Evolutionary conservation across 2,888 invertebrate genomes (phyloP).

Genomic region (Nemotelus pantherinus): DNA sequence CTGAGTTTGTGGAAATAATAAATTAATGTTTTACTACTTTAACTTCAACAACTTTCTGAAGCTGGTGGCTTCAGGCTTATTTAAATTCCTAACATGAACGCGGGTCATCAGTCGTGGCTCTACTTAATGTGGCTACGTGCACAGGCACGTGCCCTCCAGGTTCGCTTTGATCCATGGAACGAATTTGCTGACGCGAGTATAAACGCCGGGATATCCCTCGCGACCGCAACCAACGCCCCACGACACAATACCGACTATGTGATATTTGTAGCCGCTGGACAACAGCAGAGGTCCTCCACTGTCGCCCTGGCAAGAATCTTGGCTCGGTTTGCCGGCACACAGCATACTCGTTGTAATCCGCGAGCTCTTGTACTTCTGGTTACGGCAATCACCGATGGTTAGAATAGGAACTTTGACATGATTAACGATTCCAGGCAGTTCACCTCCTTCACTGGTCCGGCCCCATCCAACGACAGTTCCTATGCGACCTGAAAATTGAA

Average conservation of each 20-base stretch:
- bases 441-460: constrained; percentile 82
- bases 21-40: constrained; percentile 17
- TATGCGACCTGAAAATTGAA: constrained; percentile 58
- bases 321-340: constrained; percentile 82
- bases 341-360: constrained; percentile 87
- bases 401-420: constrained; percentile 87
- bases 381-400: constrained; percentile 79
- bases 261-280: constrained; percentile 78
- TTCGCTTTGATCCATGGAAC: constrained; percentile 79
- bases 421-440: constrained; percentile 80
- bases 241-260: constrained; percentile 85
- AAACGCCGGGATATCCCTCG: constrained; percentile 67
- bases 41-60: constrained; percentile 5
- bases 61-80: constrained; percentile 11
- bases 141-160: constrained; percentile 78
- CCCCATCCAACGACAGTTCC: constrained; percentile 91
- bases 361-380: constrained; percentile 84
- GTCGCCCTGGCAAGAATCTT: constrained; percentile 90
- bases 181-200: constrained; percentile 66
- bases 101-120: constrained; percentile 9
- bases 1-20: constrained; percentile 19
- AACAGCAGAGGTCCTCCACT: constrained; percentile 85
- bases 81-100: constrained; percentile 25
- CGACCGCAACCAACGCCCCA: constrained; percentile 78
- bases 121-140: constrained; percentile 61